A percentile compares a stretch with the other conserved stretches of the same genome.
phyloP scores from a whole-genome alignment of 2,113 vertebrate species.

The Pithys albifrons region DNA sequence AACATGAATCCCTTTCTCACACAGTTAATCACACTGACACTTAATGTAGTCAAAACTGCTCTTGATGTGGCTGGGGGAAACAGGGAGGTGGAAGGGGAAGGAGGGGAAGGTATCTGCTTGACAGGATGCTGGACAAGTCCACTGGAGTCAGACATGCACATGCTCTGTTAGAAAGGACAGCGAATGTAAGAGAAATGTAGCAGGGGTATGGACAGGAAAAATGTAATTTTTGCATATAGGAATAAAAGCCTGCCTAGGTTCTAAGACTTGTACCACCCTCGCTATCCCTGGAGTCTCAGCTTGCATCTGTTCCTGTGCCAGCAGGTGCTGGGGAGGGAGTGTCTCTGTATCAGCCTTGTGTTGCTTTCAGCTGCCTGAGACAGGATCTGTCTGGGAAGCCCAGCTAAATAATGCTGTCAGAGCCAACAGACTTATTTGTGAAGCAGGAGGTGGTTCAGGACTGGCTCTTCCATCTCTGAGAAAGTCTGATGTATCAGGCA shows the following conservation, averaged over 20 bases:
- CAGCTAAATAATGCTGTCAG: rapidly evolving
- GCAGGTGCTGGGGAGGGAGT: background rate
- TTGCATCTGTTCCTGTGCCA: background rate
- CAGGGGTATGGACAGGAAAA: background rate
- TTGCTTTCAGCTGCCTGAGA: background rate
- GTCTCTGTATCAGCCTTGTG: background rate
- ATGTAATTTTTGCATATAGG: background rate
- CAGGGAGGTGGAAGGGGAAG: background rate
- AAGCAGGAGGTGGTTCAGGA: background rate
- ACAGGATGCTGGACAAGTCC: background rate
- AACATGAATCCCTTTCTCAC: background rate
- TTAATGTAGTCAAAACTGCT: background rate
- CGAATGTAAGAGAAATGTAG: background rate
- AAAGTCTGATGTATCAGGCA: background rate
- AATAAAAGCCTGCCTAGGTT: background rate
- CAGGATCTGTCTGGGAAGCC: background rate
- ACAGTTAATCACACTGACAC: background rate
- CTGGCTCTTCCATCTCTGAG: background rate
- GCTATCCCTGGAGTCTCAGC: rapidly evolving
- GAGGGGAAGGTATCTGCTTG: background rate
- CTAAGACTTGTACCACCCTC: background rate
- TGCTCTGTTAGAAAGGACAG: background rate
- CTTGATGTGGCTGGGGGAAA: too few species aligned
- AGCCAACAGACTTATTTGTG: background rate
- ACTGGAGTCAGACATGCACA: rapidly evolving